Base-by-base conservation (phyloP, 2,797 vertebrate genomes). In the Gadopsis bispinosus region DNA sequence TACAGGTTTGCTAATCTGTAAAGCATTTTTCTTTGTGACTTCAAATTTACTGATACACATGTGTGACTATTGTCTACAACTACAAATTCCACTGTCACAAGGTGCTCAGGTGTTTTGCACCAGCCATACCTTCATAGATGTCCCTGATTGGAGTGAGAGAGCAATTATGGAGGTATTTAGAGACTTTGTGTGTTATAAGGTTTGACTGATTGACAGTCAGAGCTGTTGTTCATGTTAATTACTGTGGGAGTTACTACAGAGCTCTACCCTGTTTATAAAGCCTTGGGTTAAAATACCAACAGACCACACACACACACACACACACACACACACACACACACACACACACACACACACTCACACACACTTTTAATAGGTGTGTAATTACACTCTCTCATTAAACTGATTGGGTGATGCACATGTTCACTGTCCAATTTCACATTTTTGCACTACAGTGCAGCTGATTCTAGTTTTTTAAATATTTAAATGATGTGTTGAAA, bases 121-220 rank as follows among this genome's bases (percentile, higher is more conserved):
- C n/a, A n/a, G 26, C 26, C 26, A 26, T 26, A 26, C 26, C 26
- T 26, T 26, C 26, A 26, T 26, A 26, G 26, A 74, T 74, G 60
- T 26, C 59, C 35, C 31, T 11, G 37, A n/a, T 8, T 67, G 51
- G 41, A 56, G 35, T 51, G 50, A 86, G 45, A 74, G 58, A 68
- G 50, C 0, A 70, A 84, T 79, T 83, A 81, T 7, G 22, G 33
- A 76, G 77, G 72, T 64, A 73, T 81, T 80, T 69, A 59, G 50
- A 58, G 62, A 63, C 58, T 26, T 39, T 59, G 29, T 26, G 31
- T 60, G 31, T 45, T 29, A 58, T 31, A 35, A 20, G n/a, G 20
- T 54, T 54, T 22, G 29, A 71, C 41, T 68, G 71, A 56, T 37
- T 74, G 80, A 83, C 53, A 71, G 53, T 54, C n/a, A 64, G 7